Base-by-base conservation (phyloP, 2,797 vertebrate species). In the Oceanodroma leucorhoa region DNA sequence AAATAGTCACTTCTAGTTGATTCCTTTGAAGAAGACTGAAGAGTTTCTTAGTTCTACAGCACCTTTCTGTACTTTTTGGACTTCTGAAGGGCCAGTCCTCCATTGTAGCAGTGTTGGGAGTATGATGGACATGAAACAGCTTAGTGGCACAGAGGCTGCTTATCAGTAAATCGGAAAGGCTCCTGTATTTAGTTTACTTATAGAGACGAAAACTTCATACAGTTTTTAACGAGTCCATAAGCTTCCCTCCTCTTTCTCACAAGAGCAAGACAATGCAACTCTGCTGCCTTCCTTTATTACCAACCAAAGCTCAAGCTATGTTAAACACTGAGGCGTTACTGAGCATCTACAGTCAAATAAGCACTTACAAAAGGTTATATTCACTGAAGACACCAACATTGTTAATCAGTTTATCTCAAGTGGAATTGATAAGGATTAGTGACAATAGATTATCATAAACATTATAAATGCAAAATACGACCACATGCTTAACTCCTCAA, bases 51-150 rank as follows among this genome's bases (percentile, higher is more conserved):
- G 27, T 36, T 73, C 20, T 36, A 48, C 4, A 10, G 45, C 11
- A 4, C 19, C 5, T 72, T 86, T 87, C 69, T 53, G 17, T 30
- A 46, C 23, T 34, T 46, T 57, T 38, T 41, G 11, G 10, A 30
- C 41, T 75, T 58, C 26, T 66, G 40, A 81, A 81, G 18, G 46
- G 19, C 58, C 30, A 61, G 48, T 30, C 26, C 21, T 40, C 66
- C 7, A 5, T 45, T 92, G 70, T 45, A 67, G 48, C 50, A 70
- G 40, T 26, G 9, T 0, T 60, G 24, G 27, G 32, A 73, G 50
- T 22, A 43, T 0, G 0, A 30, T 77, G 32, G 34, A 81, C 1
- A 1, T 8, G 9, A 51, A 64, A 75, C 20, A 82, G 27, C 12
- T 89, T 9, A 76, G n/a, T 53, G 22, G 40, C 3, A 3, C 26